Conservation (phyloP, 2,113 vertebrate genomes). For the Oncorhynchus clarkii region DNA sequence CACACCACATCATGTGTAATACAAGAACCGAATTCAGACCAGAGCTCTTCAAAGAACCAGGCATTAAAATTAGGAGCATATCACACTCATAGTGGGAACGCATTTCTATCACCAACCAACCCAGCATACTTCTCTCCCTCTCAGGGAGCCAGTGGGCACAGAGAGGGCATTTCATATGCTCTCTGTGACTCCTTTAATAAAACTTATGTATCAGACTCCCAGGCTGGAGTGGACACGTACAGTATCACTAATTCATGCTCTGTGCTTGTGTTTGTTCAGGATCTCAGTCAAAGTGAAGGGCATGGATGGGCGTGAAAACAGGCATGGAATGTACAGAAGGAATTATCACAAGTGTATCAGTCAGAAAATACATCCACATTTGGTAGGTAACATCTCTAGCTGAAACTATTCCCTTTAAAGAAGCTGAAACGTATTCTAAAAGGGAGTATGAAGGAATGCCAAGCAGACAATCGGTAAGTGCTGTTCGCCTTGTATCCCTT, state of each 20-base stretch:
- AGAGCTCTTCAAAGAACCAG: conserved; percentile 17
- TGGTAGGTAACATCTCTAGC: not conserved
- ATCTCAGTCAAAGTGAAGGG: not conserved
- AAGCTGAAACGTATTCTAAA: conserved; percentile 26
- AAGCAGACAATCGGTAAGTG: conserved; percentile 32
- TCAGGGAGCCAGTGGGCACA: conserved; percentile 13
- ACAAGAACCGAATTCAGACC: conserved; percentile 22
- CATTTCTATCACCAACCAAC: not conserved
- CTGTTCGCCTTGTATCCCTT: conserved; percentile 56
- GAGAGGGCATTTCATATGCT: conserved; percentile 23
- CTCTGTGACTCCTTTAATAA: conserved; percentile 23
- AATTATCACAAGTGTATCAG: not conserved
- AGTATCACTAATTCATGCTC: conserved; percentile 8
- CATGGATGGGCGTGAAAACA: not conserved
- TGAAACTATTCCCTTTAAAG: conserved; percentile 18
- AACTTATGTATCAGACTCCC: not conserved
- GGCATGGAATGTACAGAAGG: not conserved
- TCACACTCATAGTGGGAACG: not conserved
- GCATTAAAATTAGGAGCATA: conserved; percentile 18
- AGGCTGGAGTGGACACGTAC: not conserved
- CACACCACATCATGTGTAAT: conserved; percentile 45
- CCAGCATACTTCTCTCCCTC: conserved; percentile 9
- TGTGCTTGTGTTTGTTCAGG: not conserved
- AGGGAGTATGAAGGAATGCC: conserved; percentile 46
- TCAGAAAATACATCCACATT: not conserved